A percentile compares a stretch with the other conserved stretches of the same genome.
Evolutionary conservation across 2,113 vertebrate genomes (phyloP).

Genomic region (Lathamus discolor): DNA sequence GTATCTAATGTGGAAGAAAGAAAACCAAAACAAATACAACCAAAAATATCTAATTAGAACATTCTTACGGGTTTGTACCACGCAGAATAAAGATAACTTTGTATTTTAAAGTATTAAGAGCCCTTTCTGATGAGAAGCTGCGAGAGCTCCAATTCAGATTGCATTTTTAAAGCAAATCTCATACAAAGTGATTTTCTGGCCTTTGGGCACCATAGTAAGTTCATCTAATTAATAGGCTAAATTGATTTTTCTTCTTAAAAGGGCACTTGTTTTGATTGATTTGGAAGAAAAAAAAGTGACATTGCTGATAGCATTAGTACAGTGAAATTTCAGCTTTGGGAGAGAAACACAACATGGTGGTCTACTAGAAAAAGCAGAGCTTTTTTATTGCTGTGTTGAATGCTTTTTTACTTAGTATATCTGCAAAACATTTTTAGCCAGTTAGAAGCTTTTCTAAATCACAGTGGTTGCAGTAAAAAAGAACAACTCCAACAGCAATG

Average conservation of each 20-base stretch:
- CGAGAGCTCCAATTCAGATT: not conserved
- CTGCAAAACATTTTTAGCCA: not conserved
- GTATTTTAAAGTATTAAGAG: not conserved
- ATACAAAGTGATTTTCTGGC: not conserved
- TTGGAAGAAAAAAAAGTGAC: not conserved
- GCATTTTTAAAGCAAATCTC: not conserved
- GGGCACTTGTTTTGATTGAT: not conserved
- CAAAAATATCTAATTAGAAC: not conserved
- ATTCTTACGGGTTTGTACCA: not conserved
- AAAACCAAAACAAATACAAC: not conserved
- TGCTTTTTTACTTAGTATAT: not conserved
- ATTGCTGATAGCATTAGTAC: not conserved
- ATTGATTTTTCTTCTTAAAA: slow-evolving; percentile 52
- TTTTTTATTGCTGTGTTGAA: not conserved
- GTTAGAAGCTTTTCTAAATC: not conserved
- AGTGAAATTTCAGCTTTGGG: not conserved
- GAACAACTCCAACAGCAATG: fast-evolving
- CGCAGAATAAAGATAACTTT: not conserved
- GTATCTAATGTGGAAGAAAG: not conserved
- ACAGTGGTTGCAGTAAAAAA: not conserved
- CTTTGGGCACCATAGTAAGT: not conserved
- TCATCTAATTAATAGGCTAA: slow-evolving; percentile 33
- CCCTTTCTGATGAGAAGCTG: not conserved
- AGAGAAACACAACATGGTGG: not conserved
- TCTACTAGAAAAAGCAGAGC: not conserved